Evolutionary conservation across 2,797 vertebrate genomes (phyloP).

Genomic region (Acrocephalus scirpaceus): DNA sequence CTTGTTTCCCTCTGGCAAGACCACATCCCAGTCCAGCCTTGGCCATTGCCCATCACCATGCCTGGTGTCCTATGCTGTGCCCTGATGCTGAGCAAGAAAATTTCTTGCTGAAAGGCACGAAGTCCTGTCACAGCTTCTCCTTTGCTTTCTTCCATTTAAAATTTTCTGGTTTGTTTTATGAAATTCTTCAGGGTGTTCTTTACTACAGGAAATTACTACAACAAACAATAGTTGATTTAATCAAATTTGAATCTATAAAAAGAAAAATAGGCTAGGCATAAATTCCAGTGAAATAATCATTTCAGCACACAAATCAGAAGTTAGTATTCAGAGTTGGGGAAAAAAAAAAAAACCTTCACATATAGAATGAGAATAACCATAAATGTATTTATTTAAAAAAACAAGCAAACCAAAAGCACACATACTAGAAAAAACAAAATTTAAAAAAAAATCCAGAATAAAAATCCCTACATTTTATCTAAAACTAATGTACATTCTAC

Average conservation of each 20-base stretch:
- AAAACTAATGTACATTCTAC: neutral
- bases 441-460: neutral
- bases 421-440: neutral
- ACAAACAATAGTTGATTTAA: neutral
- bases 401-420: neutral
- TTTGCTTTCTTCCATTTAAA: neutral
- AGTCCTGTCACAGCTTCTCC: neutral
- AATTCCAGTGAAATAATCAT: neutral
- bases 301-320: neutral
- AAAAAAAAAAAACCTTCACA: neutral
- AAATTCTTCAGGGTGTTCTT: neutral
- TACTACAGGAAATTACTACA: neutral
- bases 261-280: neutral
- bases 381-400: neutral
- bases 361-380: neutral
- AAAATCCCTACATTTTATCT: neutral
- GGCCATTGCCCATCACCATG: too few species aligned
- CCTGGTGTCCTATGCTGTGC: neutral
- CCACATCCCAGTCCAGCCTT: neutral
- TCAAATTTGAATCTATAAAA: neutral
- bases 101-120: neutral
- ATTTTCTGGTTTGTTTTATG: neutral
- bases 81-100: neutral
- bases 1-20: accelerated
- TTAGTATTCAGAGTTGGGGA: neutral